Percentiles rank a stretch among this genome's conserved stretches.
Evolutionary conservation across 2,888 invertebrate species (phyloP).

Genomic region (Yponomeuta plumbellus): DNA sequence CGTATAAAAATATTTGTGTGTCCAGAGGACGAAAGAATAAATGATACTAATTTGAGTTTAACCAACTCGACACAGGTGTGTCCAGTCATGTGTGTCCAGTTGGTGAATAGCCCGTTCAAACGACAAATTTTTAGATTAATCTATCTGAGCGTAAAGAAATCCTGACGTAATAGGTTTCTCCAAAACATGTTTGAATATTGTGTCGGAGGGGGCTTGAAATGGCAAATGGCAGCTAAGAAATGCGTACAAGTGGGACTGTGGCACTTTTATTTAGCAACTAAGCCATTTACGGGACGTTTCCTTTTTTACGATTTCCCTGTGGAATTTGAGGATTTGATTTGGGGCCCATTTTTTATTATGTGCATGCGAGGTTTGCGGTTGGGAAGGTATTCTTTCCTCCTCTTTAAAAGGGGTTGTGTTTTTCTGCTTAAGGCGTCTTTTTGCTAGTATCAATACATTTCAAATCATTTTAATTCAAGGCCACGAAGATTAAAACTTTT

Average conservation of each 20-base stretch:
- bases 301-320: constrained; percentile 6
- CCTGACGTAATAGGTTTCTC: too few relatives aligned
- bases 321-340: constrained; percentile 5
- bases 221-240: neutral
- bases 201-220: too few relatives aligned
- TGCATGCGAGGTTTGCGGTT: neutral
- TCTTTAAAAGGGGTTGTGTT: neutral
- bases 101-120: too few relatives aligned
- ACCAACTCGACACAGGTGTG: too few relatives aligned
- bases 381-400: neutral
- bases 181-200: too few relatives aligned
- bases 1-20: too few relatives aligned
- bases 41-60: too few relatives aligned
- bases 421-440: neutral
- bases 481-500: neutral
- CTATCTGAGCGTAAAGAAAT: too few relatives aligned
- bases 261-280: neutral
- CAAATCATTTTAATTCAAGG: neutral
- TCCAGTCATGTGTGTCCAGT: too few relatives aligned
- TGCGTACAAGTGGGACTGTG: neutral
- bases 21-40: too few relatives aligned
- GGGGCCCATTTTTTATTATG: neutral
- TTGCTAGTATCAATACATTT: neutral
- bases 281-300: neutral
- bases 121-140: too few relatives aligned